Conservation (phyloP, 2,888 invertebrate species). For the Adelognathus sp. region DNA sequence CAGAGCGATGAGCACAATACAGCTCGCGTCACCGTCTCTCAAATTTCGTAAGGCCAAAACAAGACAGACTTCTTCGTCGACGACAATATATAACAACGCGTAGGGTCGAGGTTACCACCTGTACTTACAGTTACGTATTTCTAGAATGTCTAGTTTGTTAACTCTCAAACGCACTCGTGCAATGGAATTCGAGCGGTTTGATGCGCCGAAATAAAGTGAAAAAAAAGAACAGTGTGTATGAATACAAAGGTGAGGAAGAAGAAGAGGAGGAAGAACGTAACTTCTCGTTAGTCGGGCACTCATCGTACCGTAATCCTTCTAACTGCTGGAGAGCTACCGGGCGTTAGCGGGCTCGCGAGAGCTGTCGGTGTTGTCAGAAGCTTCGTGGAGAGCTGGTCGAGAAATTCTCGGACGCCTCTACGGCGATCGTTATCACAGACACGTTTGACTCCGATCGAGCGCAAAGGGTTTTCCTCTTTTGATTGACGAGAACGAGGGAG, state of each 20-base stretch:
- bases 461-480: neutral
- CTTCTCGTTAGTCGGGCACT: slow-evolving; percentile 13
- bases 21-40: neutral
- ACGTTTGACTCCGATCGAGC: neutral
- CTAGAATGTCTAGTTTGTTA: slow-evolving; percentile 35
- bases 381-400: neutral
- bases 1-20: neutral
- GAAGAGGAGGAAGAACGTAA: neutral
- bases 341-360: slow-evolving; percentile 11
- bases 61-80: slow-evolving; percentile 14
- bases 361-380: slow-evolving; percentile 13
- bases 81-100: neutral
- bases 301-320: slow-evolving; percentile 3
- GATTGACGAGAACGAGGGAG: neutral
- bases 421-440: slow-evolving; percentile 23
- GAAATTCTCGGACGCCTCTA: slow-evolving; percentile 25
- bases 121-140: slow-evolving; percentile 27
- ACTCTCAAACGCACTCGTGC: neutral
- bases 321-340: slow-evolving; percentile 3
- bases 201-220: neutral
- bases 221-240: neutral
- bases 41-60: slow-evolving; percentile 20
- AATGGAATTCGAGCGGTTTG: slow-evolving; percentile 15
- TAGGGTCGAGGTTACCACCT: slow-evolving; percentile 14
- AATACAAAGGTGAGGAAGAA: neutral